Base-by-base conservation (phyloP, 1,140 invertebrate genomes). In the Rhagoletis zephyria region DNA sequence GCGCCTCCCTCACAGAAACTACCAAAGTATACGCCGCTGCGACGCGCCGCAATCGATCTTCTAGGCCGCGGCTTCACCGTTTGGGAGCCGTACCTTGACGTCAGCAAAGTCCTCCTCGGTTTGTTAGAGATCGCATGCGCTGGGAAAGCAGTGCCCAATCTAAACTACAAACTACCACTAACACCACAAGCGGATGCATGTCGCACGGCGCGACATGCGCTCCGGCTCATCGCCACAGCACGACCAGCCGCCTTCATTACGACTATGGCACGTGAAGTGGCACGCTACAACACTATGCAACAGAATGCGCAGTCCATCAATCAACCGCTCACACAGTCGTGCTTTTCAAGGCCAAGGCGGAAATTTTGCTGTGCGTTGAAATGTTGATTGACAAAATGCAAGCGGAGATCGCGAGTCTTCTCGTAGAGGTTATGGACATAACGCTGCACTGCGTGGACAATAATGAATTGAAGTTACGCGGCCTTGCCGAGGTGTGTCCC, bases 81-180 rank as follows among this genome's bases (percentile, higher is more conserved):
- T 0, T 99, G 99, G 99, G 98, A 99, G 93, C 98, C 98, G 0
- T 99, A 99, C 93, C 93, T 99, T 40, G 98, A 99, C 93, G 98
- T 99, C 77, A 98, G 98, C 59, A 98, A 98, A 93, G 97, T 99
- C 48, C 93, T 99, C 40, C 93, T 98, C 1, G 95, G 95, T 93
- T 93, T 99, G 4, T 93, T 99, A 61, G 98, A 99, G 93, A 95
- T 99, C 92, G 98, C 98, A 92, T 97, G 97, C 81, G 97, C 99
- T 91, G 98, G 99, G 90, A 97, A 97, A 92, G 94, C 98, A 63
- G 97, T 98, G 30, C 98, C 98, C 9, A 99, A 97, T 90, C 97
- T 99, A 95, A 97, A 97, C 4, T 99, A 98, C 93, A 98, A 98
- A 42, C 94, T 99, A 74, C 98, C 98, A 12, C 94, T 99, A 42